These are phyloP conservation scores for Grallaria varia DNA, from an alignment of 2,113 vertebrate species.

Conservation along the genomic window DNA sequence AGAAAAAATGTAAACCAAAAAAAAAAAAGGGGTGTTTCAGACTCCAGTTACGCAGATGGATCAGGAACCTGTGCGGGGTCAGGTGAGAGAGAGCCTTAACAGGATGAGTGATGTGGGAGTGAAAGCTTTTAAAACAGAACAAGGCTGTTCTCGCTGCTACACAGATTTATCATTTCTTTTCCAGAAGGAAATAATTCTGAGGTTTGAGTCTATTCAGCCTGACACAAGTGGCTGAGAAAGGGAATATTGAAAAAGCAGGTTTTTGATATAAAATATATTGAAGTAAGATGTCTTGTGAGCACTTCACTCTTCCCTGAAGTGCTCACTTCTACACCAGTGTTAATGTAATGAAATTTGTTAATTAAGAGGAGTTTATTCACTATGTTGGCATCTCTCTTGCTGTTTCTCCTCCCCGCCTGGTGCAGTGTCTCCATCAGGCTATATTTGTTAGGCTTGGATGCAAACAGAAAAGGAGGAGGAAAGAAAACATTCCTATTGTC, in stretches of 20 bases:
- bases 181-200: background rate
- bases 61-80: background rate
- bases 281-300: background rate
- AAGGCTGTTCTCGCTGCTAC: background rate
- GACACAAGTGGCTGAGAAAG: conserved; percentile 1
- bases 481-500: background rate
- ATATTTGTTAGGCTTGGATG: background rate
- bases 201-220: background rate
- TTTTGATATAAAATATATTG: background rate
- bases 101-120: background rate
- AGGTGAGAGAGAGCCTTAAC: background rate
- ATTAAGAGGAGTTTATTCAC: background rate
- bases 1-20: background rate
- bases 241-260: background rate
- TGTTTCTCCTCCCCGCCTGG: background rate
- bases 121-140: background rate
- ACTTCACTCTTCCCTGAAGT: background rate
- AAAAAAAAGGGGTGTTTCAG: background rate
- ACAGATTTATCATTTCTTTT: background rate
- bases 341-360: conserved; percentile 1
- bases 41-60: background rate
- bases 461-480: background rate
- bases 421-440: background rate
- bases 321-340: background rate
- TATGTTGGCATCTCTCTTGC: background rate